Evolutionary conservation across 2,888 invertebrate genomes (phyloP).

Genomic region (Sussaba pulchella): DNA sequence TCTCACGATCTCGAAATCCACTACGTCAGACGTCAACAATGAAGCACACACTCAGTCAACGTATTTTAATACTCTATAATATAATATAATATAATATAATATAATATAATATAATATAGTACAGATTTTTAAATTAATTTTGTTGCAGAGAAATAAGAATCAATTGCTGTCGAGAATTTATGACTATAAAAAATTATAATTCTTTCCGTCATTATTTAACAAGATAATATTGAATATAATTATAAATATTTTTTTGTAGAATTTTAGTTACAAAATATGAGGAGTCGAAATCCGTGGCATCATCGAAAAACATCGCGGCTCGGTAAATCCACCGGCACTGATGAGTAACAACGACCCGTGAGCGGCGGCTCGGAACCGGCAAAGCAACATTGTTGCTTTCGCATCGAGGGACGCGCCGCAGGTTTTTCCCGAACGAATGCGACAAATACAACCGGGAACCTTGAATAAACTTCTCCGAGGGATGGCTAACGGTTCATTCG

Average conservation of each 20-base stretch:
- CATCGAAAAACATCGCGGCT: not conserved
- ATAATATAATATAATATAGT: too few species aligned
- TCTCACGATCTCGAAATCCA: slow-evolving; percentile 9
- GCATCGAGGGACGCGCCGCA: not conserved
- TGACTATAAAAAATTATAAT: too few species aligned
- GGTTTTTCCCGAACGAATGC: slow-evolving; percentile 22
- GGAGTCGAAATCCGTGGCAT: not conserved
- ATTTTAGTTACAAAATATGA: too few species aligned
- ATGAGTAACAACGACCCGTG: not conserved
- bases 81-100: too few species aligned
- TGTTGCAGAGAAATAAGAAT: too few species aligned
- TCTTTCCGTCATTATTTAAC: too few species aligned
- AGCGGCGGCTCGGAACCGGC: not conserved
- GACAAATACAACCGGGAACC: not conserved
- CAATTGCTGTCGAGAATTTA: too few species aligned
- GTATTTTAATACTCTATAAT: not conserved
- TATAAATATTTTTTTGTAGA: too few species aligned
- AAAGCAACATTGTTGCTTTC: slow-evolving; percentile 36
- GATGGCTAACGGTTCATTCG: not conserved
- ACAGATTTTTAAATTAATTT: too few species aligned
- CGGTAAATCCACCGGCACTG: slow-evolving; percentile 11
- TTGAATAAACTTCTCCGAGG: slow-evolving; percentile 1
- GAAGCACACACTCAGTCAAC: not conserved
- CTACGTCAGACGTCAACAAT: not conserved
- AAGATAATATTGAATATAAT: too few species aligned